Evolutionary conservation across 2,797 vertebrate species (phyloP).

Genomic region (Morus bassanus): DNA sequence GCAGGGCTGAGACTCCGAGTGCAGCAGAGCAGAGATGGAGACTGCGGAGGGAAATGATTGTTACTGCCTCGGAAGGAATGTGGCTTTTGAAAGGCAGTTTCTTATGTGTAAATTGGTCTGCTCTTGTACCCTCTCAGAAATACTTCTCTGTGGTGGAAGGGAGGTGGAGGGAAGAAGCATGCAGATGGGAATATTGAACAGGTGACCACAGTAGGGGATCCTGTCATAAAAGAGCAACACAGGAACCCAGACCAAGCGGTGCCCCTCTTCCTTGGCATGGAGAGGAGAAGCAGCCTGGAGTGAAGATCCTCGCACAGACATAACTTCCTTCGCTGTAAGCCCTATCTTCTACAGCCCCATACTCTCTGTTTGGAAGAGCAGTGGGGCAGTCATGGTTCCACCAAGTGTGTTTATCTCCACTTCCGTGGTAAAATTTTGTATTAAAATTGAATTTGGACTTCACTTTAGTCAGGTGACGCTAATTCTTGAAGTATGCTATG

Average conservation of each 20-base stretch:
- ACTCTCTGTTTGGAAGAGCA: not conserved
- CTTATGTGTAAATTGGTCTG: not conserved
- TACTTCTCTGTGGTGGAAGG: fast-evolving
- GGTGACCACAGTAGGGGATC: not conserved
- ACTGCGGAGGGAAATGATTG: not conserved
- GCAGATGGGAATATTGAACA: not conserved
- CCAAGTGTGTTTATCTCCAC: not conserved
- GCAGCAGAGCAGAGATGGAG: not conserved
- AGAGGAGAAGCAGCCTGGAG: not conserved
- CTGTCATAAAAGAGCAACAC: not conserved
- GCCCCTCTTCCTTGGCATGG: not conserved
- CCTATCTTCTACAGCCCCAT: not conserved
- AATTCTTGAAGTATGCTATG: slow-evolving; percentile 1
- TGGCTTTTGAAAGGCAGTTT: not conserved
- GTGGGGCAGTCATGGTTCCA: not conserved
- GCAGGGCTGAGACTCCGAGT: fast-evolving
- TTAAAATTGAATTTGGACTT: not conserved
- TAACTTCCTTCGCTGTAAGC: not conserved
- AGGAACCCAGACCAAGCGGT: not conserved
- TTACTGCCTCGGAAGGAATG: not conserved
- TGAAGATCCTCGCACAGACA: not conserved
- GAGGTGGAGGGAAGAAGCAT: not conserved
- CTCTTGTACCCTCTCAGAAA: not conserved
- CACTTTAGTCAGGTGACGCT: not conserved
- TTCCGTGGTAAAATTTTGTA: not conserved